Evolutionary conservation across 2,888 invertebrate species (phyloP).

Genomic region (Globia sparganii): DNA sequence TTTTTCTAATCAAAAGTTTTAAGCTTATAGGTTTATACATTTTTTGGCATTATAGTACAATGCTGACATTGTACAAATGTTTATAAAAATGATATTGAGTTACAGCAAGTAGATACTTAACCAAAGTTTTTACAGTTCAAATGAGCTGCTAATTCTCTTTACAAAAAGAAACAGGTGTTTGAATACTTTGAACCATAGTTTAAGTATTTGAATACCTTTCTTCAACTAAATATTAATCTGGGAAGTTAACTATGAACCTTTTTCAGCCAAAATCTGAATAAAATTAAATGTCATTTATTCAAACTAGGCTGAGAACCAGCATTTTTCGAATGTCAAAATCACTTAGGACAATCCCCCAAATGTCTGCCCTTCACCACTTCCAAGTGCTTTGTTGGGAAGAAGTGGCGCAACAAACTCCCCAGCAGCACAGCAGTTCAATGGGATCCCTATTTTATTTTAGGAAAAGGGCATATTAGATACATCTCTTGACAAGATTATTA

Average conservation of each 20-base stretch:
- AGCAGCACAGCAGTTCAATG: too few species aligned
- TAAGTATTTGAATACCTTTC: background rate
- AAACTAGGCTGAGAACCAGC: too few species aligned
- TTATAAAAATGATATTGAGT: background rate
- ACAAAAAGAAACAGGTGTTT: background rate
- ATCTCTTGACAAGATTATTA: too few species aligned
- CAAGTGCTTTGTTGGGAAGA: too few species aligned
- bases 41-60: background rate
- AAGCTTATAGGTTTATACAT: background rate
- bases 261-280: background rate
- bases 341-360: too few species aligned
- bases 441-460: too few species aligned
- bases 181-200: background rate
- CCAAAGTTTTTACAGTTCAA: background rate
- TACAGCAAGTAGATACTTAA: background rate
- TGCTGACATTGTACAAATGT: background rate
- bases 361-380: too few species aligned
- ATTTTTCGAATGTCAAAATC: too few species aligned
- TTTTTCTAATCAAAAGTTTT: background rate
- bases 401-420: too few species aligned
- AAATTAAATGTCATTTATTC: too few species aligned
- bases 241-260: background rate
- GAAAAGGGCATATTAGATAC: too few species aligned
- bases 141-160: background rate
- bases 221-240: background rate